Evolutionary conservation across 2,113 vertebrate species (phyloP).

Genomic region (Triplophysa rosa): DNA sequence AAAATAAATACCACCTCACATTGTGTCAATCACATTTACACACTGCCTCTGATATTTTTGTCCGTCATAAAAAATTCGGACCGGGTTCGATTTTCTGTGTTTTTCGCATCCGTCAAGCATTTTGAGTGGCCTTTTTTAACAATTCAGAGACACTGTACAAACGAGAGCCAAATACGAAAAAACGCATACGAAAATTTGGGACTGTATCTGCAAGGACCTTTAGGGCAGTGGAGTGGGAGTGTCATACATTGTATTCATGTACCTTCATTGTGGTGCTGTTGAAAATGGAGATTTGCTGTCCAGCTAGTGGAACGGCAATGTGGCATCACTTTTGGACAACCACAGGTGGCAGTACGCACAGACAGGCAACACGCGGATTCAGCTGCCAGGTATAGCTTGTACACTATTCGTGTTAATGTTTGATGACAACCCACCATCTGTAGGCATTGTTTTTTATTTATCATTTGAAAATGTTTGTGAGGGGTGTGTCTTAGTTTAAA

Average conservation of each 20-base stretch:
- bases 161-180: too few species aligned
- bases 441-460: background rate
- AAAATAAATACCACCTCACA: too few species aligned
- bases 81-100: too few species aligned
- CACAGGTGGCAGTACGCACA: constrained; percentile 62
- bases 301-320: constrained; percentile 42
- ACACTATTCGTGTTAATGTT: background rate
- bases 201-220: too few species aligned
- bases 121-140: too few species aligned
- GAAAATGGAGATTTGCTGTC: constrained; percentile 34
- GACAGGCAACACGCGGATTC: constrained; percentile 61
- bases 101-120: too few species aligned
- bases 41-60: too few species aligned
- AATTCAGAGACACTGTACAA: too few species aligned
- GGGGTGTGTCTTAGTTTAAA: background rate
- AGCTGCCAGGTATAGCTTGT: constrained; percentile 64
- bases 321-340: constrained; percentile 63
- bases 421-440: constrained; percentile 18
- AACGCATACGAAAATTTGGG: too few species aligned
- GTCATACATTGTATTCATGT: constrained; percentile 25
- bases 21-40: too few species aligned
- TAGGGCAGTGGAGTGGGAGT: background rate
- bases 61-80: too few species aligned
- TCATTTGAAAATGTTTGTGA: background rate
- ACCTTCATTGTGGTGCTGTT: constrained; percentile 27